Percentiles rank a stretch among this genome's conserved stretches.
Evolutionary conservation across 2,888 invertebrate species (phyloP).

Genomic region (Druceiella hillmani): DNA sequence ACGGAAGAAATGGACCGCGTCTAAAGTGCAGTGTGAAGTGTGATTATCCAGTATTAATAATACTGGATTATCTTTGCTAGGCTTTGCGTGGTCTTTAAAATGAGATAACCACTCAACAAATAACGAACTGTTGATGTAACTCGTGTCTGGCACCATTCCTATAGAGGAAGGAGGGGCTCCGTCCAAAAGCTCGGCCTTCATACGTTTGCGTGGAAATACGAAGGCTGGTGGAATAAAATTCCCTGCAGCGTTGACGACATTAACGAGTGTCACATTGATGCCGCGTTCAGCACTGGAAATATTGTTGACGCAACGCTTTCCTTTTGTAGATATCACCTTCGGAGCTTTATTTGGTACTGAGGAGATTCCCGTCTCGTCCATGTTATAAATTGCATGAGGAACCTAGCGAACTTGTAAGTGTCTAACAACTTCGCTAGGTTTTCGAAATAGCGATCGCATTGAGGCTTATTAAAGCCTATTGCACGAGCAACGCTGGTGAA

Average conservation of each 20-base stretch:
- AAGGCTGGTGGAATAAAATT: too few relatives aligned
- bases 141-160: constrained; percentile 16
- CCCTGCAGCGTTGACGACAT: too few relatives aligned
- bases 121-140: constrained; percentile 17
- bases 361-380: constrained; percentile 2
- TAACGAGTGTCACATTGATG: constrained; percentile 15
- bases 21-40: constrained; percentile 12
- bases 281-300: constrained; percentile 22
- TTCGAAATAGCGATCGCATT: too few relatives aligned
- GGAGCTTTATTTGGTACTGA: constrained; percentile 5
- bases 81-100: constrained; percentile 15
- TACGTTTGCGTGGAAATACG: constrained; percentile 18
- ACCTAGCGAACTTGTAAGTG: too few relatives aligned
- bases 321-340: constrained; percentile 11
- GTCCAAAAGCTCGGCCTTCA: constrained; percentile 15
- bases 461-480: too few relatives aligned
- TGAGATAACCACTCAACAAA: constrained; percentile 19
- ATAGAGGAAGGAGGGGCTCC: constrained; percentile 15
- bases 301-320: constrained; percentile 20
- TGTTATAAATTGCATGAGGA: constrained; percentile 4
- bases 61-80: constrained; percentile 17
- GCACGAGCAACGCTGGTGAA: too few relatives aligned
- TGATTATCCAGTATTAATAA: constrained; percentile 19
- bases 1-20: constrained; percentile 5
- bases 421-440: too few relatives aligned